Evolutionary conservation across 2,888 invertebrate genomes (phyloP).

Genomic region (Aradus depressus): DNA sequence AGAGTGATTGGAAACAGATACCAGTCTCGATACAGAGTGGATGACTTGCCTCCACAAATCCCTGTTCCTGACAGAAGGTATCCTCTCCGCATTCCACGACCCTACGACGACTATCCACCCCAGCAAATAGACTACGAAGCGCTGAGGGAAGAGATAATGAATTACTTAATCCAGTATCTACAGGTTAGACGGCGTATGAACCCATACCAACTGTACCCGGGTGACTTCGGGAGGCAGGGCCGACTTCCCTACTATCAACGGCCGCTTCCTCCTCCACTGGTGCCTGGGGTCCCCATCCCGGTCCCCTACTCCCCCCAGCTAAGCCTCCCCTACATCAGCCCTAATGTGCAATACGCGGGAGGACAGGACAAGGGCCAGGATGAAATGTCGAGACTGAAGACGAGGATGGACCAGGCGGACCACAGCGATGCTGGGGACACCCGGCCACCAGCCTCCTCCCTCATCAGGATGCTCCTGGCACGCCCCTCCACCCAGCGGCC

Average conservation of each 20-base stretch:
- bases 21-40: constrained; percentile 14
- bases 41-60: not conserved
- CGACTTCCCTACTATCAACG: not conserved
- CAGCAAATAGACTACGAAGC: constrained; percentile 25
- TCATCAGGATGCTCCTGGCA: constrained; percentile 31
- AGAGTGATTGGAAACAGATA: constrained; percentile 11
- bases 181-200: constrained; percentile 24
- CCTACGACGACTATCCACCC: constrained; percentile 17
- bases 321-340: constrained; percentile 18
- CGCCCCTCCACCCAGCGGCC: constrained; percentile 22
- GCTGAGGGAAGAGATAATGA: constrained; percentile 32
- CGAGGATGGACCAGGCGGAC: constrained; percentile 23
- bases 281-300: constrained; percentile 10
- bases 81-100: constrained; percentile 9
- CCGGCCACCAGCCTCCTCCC: constrained; percentile 27
- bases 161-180: constrained; percentile 31
- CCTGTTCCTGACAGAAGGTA: constrained; percentile 5
- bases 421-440: constrained; percentile 25
- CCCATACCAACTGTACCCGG: constrained; percentile 1
- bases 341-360: constrained; percentile 27
- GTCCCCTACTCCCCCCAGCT: too few relatives aligned
- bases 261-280: constrained; percentile 2
- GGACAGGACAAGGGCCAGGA: constrained; percentile 5
- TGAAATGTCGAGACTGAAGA: constrained; percentile 7
- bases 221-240: not conserved